phyloP scores from a whole-genome alignment of 2,797 vertebrate species.

The Sitta carolinensis region DNA sequence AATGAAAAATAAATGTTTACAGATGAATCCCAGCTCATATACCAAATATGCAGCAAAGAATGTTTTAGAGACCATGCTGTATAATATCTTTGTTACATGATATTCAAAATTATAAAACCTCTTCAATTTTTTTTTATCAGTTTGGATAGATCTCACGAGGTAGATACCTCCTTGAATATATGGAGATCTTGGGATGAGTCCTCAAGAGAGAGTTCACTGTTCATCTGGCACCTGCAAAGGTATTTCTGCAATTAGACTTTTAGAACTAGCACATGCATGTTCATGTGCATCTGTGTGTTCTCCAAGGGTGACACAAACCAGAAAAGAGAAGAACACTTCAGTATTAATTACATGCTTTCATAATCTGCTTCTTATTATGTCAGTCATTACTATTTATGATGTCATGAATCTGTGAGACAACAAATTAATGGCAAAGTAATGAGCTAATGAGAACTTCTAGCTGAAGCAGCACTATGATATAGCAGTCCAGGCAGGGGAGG shows the following conservation, averaged over 20 bases:
- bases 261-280: not conserved
- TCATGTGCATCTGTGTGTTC: accelerated
- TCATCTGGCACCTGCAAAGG: not conserved
- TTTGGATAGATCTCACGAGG: not conserved
- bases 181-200: not conserved
- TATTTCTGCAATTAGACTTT: not conserved
- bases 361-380: not conserved
- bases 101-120: not conserved
- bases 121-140: not conserved
- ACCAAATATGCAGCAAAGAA: not conserved
- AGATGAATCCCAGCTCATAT: not conserved
- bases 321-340: not conserved
- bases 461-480: not conserved
- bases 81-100: not conserved
- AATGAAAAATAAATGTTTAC: not conserved
- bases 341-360: not conserved
- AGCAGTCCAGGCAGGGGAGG: not conserved
- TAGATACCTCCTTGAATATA: not conserved
- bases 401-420: not conserved
- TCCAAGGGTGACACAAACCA: not conserved
- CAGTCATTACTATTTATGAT: not conserved
- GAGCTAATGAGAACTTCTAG: not conserved
- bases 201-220: not conserved
- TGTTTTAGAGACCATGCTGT: not conserved
- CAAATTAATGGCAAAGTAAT: not conserved